These are phyloP conservation scores for Patella caerulea DNA, from an alignment of 2,888 invertebrate genomes.

Conservation along the genomic window DNA sequence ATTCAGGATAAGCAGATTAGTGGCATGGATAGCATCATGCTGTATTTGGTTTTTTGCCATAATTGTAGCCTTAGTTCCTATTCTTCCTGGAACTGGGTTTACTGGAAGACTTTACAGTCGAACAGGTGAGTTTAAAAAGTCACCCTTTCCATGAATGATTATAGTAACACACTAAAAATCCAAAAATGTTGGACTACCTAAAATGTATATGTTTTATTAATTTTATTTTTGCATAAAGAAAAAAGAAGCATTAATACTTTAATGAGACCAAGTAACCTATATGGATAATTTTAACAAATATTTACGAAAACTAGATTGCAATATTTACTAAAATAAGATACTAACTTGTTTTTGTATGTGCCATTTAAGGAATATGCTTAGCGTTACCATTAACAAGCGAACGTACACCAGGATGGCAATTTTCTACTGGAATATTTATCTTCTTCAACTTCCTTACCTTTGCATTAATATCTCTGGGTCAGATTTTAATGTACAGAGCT, in stretches of 20 bases:
- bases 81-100: slow-evolving; percentile 60
- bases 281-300: no score
- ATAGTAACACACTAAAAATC: no score
- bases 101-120: slow-evolving; percentile 59
- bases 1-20: slow-evolving; percentile 42
- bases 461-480: slow-evolving; percentile 59
- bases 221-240: no score
- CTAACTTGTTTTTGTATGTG: not conserved
- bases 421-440: slow-evolving; percentile 64
- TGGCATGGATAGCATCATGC: slow-evolving; percentile 42
- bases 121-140: slow-evolving; percentile 34
- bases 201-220: no score
- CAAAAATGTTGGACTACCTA: no score
- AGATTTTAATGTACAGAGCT: slow-evolving; percentile 63
- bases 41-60: slow-evolving; percentile 55
- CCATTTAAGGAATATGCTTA: slow-evolving; percentile 61
- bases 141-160: no score
- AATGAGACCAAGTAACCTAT: no score
- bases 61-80: slow-evolving; percentile 58
- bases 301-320: no score
- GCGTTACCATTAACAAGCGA: slow-evolving; percentile 66
- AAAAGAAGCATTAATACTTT: no score
- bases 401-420: slow-evolving; percentile 67
- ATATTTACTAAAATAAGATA: not conserved
- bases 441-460: slow-evolving; percentile 63